Evolutionary conservation across 2,888 invertebrate species (phyloP), one percentile per base, ranked within the genome.

Genomic region (Heliconius hortense): DNA sequence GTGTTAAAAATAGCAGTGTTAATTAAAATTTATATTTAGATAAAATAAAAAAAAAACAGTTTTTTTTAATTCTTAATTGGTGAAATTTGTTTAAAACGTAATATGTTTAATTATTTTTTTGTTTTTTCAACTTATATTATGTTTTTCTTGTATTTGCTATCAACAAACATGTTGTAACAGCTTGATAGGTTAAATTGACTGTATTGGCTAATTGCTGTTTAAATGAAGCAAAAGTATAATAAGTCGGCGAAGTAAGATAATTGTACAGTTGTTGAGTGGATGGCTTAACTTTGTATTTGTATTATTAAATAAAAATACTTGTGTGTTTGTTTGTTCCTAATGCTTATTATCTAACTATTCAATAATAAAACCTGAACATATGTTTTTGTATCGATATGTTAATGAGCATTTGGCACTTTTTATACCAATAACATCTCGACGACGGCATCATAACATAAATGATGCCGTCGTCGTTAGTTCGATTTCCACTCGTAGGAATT

Each of bases 171-270:
- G 24, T 59, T 28, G 26, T 28, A 63, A n/a, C 31, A 35, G 31
- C 35, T 35, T 39, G 64, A 66, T 24, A n/a, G n/a, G 39, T 39
- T 66, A 24, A 66, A 66, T 66, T 66, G 39, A 11, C n/a, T 35
- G 31, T 31, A 64, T 64, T 64, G 64, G 15, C 39, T 39, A 24
- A 24, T 66, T n/a, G 15, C 5, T 35, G n/a, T 4, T 35, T 39
- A 66, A 39, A 66, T 13, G 39, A 66, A 66, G 35, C 64, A 66
- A 13, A 64, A 39, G 13, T 66, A 39, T 66, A 35, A 39, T 24
- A 39, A 39, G 24, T 13, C 64, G 39, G n/a, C 39, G 35, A 66
- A 39, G 39, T 39, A 21, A 66, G n/a, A 24, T n/a, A 66, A 24
- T 66, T 66, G 15, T 64, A 15, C 13, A n/a, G n/a, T 66, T n/a